Evolutionary conservation across 1,140 invertebrate genomes (phyloP), one percentile per base, ranked within the genome.

Genomic region (Zeugodacus cucurbitae): DNA sequence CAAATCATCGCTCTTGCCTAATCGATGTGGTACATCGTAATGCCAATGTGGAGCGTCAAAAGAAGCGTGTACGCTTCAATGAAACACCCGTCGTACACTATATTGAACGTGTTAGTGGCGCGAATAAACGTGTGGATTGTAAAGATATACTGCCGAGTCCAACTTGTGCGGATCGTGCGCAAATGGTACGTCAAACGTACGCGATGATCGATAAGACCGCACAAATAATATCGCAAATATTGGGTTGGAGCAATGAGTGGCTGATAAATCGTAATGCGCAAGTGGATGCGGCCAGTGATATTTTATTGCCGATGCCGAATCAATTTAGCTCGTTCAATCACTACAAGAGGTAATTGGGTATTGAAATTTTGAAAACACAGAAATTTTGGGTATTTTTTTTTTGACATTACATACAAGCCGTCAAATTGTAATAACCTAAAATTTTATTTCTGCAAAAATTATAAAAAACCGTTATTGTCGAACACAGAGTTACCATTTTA

Each of bases 171-270:
- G 86, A 88, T 86, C 70, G 89, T 58, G 62, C 59, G 3, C 10
- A 48, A 26, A 37, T 58, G 17, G 86, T 88, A 0, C 64, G 89
- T 8, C 8, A 29, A 20, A 34, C 58, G 0, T 88, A 64, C 44
- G 58, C 86, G 7, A 88, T 89, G 37, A 41, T 89, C 17, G 91
- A 91, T 59, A 89, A 89, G 22, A 89, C 82, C 10, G 87, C 89
- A 11, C 41, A 88, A n/a, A 90, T 91, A n/a, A 90, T 89, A 26
- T 87, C 89, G 0, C 78, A 90, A 0, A 92, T 93, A 34, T 59
- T 93, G 0, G 58, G 17, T 2, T 93, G 91, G 92, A 89, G 89
- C 8, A 92, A 92, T 67, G 88, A 92, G 62, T 93, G 90, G 91
- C 67, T 93, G 1, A 34, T 87, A 44, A 82, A 87, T 6, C 86